Percentiles rank a stretch among this genome's conserved stretches.
Conservation (phyloP, 2,888 invertebrate species). For the Microctonus hyperodae region DNA sequence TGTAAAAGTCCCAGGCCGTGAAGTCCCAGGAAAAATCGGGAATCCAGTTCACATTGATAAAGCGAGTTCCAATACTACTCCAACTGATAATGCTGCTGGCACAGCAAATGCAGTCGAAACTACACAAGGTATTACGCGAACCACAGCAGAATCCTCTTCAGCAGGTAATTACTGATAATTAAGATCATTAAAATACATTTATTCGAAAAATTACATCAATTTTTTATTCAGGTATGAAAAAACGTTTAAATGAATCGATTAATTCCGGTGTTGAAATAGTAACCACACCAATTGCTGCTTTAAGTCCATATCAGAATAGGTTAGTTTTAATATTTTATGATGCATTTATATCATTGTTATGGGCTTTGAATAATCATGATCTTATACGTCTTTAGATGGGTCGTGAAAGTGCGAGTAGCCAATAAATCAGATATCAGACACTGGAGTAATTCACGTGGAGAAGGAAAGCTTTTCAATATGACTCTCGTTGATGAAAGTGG, state of each 20-base stretch:
- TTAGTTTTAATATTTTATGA: slow-evolving; percentile 57
- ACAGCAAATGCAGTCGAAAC: slow-evolving; percentile 41
- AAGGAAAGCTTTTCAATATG: slow-evolving; percentile 92
- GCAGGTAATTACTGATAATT: background rate
- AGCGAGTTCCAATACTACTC: slow-evolving; percentile 33
- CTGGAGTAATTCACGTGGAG: slow-evolving; percentile 92
- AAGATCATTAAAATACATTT: background rate
- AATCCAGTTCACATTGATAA: slow-evolving; percentile 70
- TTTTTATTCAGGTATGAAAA: background rate
- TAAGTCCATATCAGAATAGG: slow-evolving; percentile 95
- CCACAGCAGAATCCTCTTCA: background rate
- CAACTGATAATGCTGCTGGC: slow-evolving; percentile 23
- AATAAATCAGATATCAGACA: slow-evolving; percentile 81
- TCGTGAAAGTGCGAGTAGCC: slow-evolving; percentile 88
- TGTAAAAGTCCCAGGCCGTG: slow-evolving; percentile 74
- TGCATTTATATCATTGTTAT: background rate
- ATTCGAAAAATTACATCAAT: background rate
- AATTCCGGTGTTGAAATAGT: slow-evolving; percentile 40
- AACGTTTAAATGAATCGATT: slow-evolving; percentile 41
- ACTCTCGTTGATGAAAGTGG: slow-evolving; percentile 94
- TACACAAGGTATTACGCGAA: slow-evolving; percentile 30
- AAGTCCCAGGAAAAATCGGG: slow-evolving; percentile 80
- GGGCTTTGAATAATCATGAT: background rate
- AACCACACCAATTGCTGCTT: slow-evolving; percentile 75
- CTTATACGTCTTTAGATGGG: slow-evolving; percentile 72